phyloP scores from a whole-genome alignment of 2,797 vertebrate genomes.

The Pseudomugil gertrudae region DNA sequence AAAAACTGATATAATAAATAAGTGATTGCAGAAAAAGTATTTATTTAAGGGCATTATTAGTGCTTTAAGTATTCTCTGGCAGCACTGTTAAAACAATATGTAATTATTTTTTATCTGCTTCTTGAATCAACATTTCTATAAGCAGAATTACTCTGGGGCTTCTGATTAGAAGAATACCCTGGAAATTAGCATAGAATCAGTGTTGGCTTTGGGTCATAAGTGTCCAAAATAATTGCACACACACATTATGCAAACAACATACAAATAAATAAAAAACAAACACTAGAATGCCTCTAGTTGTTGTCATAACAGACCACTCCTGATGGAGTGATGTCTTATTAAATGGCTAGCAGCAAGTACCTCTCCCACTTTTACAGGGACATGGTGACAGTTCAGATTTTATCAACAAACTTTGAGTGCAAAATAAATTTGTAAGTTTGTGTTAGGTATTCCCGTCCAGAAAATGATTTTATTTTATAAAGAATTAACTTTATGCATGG shows the following conservation, averaged over 20 bases:
- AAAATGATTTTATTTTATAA: slow-evolving; percentile 2
- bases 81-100: neutral
- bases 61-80: neutral
- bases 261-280: slow-evolving; percentile 39
- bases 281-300: slow-evolving; percentile 61
- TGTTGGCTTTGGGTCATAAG: slow-evolving; percentile 44
- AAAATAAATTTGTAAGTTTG: slow-evolving; percentile 6
- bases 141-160: slow-evolving; percentile 23
- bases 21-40: neutral
- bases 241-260: slow-evolving; percentile 7
- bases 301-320: slow-evolving; percentile 68
- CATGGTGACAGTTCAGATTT: slow-evolving; percentile 58
- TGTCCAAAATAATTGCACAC: slow-evolving; percentile 37
- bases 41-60: neutral
- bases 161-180: slow-evolving; percentile 15
- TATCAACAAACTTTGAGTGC: slow-evolving; percentile 35
- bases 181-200: slow-evolving; percentile 61
- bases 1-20: neutral
- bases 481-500: neutral
- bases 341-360: slow-evolving; percentile 68
- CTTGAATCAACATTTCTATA: slow-evolving; percentile 25
- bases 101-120: slow-evolving; percentile 8
- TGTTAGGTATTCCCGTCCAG: slow-evolving; percentile 1
- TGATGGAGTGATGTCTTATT: slow-evolving; percentile 75
- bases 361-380: slow-evolving; percentile 57